phyloP scores from a whole-genome alignment of 2,888 invertebrate species.

The Ceriagrion tenellum region DNA sequence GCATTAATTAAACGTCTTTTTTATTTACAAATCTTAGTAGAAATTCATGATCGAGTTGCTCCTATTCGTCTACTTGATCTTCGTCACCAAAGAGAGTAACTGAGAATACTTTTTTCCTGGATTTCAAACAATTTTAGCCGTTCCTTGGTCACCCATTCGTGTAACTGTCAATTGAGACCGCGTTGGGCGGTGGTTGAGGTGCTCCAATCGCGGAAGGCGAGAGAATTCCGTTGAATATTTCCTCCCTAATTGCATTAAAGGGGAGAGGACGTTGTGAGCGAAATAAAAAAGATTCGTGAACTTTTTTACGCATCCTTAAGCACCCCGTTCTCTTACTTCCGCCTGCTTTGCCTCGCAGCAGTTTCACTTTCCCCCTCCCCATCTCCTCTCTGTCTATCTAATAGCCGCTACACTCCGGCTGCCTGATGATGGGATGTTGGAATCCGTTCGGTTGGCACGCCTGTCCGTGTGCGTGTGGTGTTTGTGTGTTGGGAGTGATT shows the following conservation, averaged over 20 bases:
- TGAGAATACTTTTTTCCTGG: neutral
- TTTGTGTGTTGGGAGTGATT: neutral
- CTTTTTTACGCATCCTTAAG: constrained; percentile 64
- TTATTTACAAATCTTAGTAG: too few relatives aligned
- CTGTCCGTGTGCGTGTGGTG: neutral
- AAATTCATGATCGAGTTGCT: too few relatives aligned
- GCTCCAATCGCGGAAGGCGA: neutral
- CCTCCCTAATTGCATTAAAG: neutral
- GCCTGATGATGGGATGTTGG: neutral
- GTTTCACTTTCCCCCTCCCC: constrained; percentile 34
- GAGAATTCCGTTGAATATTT: neutral
- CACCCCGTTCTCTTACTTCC: constrained; percentile 62
- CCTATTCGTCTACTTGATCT: too few relatives aligned
- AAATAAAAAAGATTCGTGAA: constrained; percentile 42
- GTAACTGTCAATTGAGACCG: neutral
- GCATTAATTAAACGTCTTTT: too few relatives aligned
- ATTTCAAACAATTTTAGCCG: neutral
- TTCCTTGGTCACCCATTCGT: neutral
- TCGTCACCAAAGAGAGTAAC: neutral
- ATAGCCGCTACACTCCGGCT: neutral
- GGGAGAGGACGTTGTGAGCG: neutral
- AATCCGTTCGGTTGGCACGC: neutral
- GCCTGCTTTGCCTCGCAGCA: neutral
- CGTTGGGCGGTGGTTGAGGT: neutral
- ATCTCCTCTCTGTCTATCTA: neutral